These are phyloP conservation scores for Aphrophora alni DNA, from an alignment of 2,888 invertebrate species.

Conservation along the genomic window DNA sequence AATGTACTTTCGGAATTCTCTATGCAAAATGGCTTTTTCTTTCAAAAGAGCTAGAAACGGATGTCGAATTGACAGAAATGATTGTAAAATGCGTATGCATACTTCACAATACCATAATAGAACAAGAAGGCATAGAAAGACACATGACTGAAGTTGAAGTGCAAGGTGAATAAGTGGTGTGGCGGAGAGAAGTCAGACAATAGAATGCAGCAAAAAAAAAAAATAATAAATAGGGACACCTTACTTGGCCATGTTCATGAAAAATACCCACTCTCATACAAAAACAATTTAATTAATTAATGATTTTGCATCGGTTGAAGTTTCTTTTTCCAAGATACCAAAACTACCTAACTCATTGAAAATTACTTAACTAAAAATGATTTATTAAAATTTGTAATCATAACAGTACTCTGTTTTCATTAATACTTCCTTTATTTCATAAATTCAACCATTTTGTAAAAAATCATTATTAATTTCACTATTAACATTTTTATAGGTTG, in stretches of 20 bases:
- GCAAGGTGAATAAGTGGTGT: conserved; percentile 12
- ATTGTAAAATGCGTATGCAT: conserved; percentile 21
- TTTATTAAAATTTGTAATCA: too few species aligned
- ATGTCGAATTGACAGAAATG: too few species aligned
- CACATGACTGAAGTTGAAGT: too few species aligned
- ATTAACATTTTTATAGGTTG: too few species aligned
- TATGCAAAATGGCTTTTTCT: conserved; percentile 31
- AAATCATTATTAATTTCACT: too few species aligned
- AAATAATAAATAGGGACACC: conserved; percentile 23
- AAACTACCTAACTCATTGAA: not conserved
- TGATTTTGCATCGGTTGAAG: too few species aligned
- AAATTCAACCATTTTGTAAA: too few species aligned
- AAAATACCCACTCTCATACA: conserved; percentile 6
- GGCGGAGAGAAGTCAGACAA: too few species aligned
- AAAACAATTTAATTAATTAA: not conserved
- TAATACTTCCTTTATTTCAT: too few species aligned
- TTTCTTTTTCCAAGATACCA: not conserved
- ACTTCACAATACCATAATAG: conserved; percentile 29
- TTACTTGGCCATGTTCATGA: conserved; percentile 16
- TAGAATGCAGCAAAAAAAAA: conserved; percentile 10
- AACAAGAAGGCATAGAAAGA: conserved; percentile 25
- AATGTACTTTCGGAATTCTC: conserved; percentile 36
- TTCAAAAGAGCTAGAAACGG: conserved; percentile 8
- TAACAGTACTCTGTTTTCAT: conserved; percentile 21
- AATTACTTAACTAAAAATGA: conserved; percentile 20